These are phyloP conservation scores for Passer domesticus DNA, from an alignment of 2,113 vertebrate genomes.

Conservation along the genomic window DNA sequence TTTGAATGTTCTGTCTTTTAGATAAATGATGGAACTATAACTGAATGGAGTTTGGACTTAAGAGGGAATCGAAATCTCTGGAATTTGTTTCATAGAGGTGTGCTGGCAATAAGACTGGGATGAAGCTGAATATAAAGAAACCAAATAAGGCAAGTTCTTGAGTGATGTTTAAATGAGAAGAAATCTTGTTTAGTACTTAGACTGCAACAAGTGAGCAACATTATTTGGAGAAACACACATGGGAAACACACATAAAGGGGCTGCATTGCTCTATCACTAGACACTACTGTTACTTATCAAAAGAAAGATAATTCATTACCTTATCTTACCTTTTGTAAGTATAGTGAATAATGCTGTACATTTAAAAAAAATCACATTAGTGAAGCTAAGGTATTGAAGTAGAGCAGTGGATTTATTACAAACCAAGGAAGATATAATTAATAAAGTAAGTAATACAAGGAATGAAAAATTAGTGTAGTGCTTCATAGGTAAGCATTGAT, in stretches of 20 bases:
- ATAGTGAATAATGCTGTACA: background rate
- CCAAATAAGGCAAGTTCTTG: background rate
- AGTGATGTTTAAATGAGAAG: background rate
- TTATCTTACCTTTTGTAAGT: background rate
- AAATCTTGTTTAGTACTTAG: background rate
- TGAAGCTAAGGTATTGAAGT: background rate
- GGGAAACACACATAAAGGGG: background rate
- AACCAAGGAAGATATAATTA: background rate
- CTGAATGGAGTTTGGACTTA: background rate
- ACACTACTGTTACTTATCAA: background rate
- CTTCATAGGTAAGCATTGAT: background rate
- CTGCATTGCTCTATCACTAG: background rate
- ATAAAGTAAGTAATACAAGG: background rate
- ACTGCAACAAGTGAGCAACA: background rate
- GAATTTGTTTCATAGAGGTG: background rate
- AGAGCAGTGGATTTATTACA: background rate
- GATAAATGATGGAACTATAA: background rate
- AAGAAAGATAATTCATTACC: background rate
- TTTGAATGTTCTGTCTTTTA: background rate
- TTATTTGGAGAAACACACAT: background rate
- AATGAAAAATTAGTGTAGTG: background rate
- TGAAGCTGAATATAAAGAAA: background rate
- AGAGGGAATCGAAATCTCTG: background rate
- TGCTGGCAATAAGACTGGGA: background rate
- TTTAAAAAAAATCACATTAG: background rate